phyloP scores from a whole-genome alignment of 2,113 vertebrate genomes.

The Archilochus colubris region DNA sequence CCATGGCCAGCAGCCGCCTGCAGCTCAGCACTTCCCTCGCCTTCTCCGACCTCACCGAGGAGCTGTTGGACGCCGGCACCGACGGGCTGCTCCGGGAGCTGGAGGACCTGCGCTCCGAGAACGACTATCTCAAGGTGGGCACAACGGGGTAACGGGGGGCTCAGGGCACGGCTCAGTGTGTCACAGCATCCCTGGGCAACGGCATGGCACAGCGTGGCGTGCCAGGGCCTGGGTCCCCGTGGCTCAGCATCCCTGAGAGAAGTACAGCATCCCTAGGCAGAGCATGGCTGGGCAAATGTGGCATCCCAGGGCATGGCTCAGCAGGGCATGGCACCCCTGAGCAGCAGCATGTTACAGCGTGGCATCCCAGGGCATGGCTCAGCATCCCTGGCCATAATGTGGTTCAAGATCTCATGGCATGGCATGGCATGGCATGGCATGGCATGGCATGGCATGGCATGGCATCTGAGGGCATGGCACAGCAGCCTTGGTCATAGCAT shows the following conservation, averaged over 20 bases:
- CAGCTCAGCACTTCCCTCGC: slow-evolving; percentile 91
- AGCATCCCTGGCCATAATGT: neutral
- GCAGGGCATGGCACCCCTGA: neutral
- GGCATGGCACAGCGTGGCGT: too few relatives aligned
- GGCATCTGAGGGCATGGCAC: neutral
- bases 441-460: neutral
- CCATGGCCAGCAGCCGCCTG: slow-evolving; percentile 86
- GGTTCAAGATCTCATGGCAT: too few relatives aligned
- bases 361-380: too few relatives aligned
- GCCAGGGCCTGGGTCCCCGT: too few relatives aligned
- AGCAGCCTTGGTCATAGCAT: too few relatives aligned
- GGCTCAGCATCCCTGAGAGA: neutral
- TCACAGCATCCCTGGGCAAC: neutral
- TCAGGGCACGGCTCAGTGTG: too few relatives aligned
- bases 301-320: neutral
- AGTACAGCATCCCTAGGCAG: too few relatives aligned
- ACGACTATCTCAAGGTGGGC: slow-evolving; percentile 97
- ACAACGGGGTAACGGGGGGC: neutral
- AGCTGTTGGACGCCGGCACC: slow-evolving; percentile 88
- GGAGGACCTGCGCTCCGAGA: slow-evolving; percentile 95
- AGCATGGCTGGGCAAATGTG: neutral
- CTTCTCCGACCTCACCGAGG: slow-evolving; percentile 97
- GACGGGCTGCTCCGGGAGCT: slow-evolving; percentile 91
- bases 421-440: neutral
- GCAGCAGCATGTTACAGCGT: neutral